These are phyloP conservation scores for Chloroceryle aenea DNA, from an alignment of 2,113 vertebrate species.

Conservation along the genomic window DNA sequence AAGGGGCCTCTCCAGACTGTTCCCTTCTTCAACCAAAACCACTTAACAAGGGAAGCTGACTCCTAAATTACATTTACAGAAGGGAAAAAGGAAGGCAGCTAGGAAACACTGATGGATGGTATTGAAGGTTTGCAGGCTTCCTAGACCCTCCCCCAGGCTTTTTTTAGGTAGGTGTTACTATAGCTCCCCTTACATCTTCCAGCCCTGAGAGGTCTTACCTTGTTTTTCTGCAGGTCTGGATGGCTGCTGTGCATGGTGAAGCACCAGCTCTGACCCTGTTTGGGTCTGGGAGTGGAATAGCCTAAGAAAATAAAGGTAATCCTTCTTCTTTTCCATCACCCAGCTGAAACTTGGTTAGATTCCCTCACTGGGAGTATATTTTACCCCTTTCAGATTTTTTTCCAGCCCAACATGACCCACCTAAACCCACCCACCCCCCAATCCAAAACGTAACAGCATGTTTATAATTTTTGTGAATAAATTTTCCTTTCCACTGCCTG, in stretches of 20 bases:
- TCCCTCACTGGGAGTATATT: background rate
- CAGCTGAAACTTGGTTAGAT: background rate
- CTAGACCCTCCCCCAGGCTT: background rate
- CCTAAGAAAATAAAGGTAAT: background rate
- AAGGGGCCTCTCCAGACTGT: background rate
- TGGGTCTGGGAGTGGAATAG: background rate
- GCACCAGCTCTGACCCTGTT: background rate
- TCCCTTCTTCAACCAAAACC: background rate
- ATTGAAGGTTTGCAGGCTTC: background rate
- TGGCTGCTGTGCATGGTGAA: background rate
- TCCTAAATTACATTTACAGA: conserved; percentile 30
- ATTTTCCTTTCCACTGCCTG: background rate
- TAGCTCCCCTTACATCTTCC: background rate
- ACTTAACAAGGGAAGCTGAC: background rate
- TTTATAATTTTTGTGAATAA: background rate
- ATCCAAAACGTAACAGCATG: background rate
- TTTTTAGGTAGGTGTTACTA: background rate
- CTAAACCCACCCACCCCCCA: background rate
- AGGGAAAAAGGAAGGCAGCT: background rate
- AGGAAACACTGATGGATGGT: background rate
- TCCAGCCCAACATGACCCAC: background rate
- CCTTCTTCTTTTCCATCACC: background rate
- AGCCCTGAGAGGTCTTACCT: background rate
- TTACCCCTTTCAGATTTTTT: background rate
- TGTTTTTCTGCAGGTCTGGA: background rate